Conservation (phyloP, 2,113 vertebrate genomes). For the Tetrax tetrax region DNA sequence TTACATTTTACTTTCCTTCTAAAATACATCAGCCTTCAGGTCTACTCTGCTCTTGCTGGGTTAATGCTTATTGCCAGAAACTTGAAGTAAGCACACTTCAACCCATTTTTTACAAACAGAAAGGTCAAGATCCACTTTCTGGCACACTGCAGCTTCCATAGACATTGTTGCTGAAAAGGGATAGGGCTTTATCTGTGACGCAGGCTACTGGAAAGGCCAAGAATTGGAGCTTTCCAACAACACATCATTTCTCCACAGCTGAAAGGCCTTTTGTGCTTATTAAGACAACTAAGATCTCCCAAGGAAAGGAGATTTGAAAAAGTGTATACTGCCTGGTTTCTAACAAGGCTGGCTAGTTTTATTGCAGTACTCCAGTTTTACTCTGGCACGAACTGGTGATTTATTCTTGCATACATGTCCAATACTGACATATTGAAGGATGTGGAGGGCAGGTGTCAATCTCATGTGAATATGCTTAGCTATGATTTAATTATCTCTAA, state of each 20-base stretch:
- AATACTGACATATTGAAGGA: not conserved
- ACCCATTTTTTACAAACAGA: not conserved
- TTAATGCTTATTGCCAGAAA: not conserved
- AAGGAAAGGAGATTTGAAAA: not conserved
- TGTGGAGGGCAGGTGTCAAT: not conserved
- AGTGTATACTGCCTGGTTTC: not conserved
- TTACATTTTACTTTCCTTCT: not conserved
- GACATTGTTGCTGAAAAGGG: not conserved
- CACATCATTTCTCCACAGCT: not conserved
- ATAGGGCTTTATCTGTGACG: not conserved
- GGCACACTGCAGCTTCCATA: not conserved
- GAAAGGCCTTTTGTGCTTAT: not conserved
- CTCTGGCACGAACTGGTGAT: not conserved
- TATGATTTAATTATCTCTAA: not conserved
- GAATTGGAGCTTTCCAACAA: not conserved
- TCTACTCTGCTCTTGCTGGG: not conserved
- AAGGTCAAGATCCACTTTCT: conserved; percentile 4
- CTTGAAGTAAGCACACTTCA: not conserved
- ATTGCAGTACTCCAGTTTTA: not conserved
- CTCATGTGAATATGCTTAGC: not conserved
- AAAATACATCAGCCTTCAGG: not conserved
- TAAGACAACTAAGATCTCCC: not conserved
- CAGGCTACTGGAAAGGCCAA: not conserved
- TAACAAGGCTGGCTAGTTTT: not conserved
- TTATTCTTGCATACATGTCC: not conserved